These are phyloP conservation scores for Tetrapedia diversipes DNA, from an alignment of 2,888 invertebrate species.

Conservation along the genomic window DNA sequence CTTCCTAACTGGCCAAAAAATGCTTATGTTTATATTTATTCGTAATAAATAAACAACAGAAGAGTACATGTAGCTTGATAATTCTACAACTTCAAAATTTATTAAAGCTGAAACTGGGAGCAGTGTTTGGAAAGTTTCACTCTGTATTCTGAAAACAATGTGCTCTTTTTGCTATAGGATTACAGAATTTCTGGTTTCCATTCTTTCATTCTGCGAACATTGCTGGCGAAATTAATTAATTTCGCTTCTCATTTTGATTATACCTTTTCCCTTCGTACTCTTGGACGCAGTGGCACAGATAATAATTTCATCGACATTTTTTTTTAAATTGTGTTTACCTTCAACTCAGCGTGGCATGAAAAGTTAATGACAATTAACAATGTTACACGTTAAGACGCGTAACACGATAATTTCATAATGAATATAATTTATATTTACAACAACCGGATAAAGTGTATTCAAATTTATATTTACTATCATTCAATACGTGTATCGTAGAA, in stretches of 20 bases:
- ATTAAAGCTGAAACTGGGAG: not conserved
- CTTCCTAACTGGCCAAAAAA: too few species aligned
- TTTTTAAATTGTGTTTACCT: slow-evolving; percentile 14
- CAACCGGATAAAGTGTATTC: too few species aligned
- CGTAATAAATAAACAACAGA: too few species aligned
- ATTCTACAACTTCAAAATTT: not conserved
- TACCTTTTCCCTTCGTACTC: slow-evolving; percentile 10
- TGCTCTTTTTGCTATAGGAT: not conserved
- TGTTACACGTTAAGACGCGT: not conserved
- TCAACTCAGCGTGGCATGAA: slow-evolving; percentile 8
- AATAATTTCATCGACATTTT: slow-evolving; percentile 11
- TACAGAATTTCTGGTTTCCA: not conserved
- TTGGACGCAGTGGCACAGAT: slow-evolving; percentile 30
- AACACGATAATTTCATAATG: not conserved
- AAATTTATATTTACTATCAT: too few species aligned
- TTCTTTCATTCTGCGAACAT: not conserved
- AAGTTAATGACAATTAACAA: slow-evolving; percentile 11
- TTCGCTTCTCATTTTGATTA: slow-evolving; percentile 10
- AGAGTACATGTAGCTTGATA: not conserved
- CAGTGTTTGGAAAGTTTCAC: not conserved
- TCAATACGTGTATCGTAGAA: too few species aligned
- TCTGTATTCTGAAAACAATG: not conserved
- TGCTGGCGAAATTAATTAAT: not conserved
- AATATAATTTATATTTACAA: not conserved
- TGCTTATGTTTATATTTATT: too few species aligned